These are phyloP conservation scores for Octopus bimaculoides DNA, from an alignment of 1,140 invertebrate species.

Conservation along the genomic window DNA sequence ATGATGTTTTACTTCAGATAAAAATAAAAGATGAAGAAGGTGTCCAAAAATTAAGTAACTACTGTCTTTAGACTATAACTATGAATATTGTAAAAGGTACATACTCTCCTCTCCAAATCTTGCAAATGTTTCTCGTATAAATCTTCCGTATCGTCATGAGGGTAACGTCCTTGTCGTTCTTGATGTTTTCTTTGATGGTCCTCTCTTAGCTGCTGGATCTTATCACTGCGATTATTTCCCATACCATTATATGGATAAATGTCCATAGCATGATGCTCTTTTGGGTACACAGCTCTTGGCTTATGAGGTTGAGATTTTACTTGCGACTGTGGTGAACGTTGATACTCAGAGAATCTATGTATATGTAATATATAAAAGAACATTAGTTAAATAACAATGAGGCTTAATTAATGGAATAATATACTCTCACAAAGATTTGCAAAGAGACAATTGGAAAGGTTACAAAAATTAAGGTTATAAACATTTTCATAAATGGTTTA, in stretches of 20 bases:
- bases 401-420: no score
- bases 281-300: no score
- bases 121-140: slow-evolving; percentile 57
- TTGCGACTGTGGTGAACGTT: no score
- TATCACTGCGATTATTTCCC: slow-evolving; percentile 54
- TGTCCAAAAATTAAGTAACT: neutral
- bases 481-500: slow-evolving; percentile 8
- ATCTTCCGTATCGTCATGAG: slow-evolving; percentile 54
- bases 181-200: slow-evolving; percentile 62
- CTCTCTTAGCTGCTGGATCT: slow-evolving; percentile 61
- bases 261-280: no score
- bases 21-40: neutral
- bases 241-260: neutral
- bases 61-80: neutral
- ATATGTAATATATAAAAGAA: no score
- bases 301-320: no score
- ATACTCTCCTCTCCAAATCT: slow-evolving; percentile 13
- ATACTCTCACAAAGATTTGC: no score
- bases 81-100: neutral
- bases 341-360: no score
- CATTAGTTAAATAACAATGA: no score
- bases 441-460: no score
- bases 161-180: slow-evolving; percentile 57
- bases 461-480: no score
- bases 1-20: neutral